Evolutionary conservation across 2,113 vertebrate genomes (phyloP).

Genomic region (Antechinus stuartii): DNA sequence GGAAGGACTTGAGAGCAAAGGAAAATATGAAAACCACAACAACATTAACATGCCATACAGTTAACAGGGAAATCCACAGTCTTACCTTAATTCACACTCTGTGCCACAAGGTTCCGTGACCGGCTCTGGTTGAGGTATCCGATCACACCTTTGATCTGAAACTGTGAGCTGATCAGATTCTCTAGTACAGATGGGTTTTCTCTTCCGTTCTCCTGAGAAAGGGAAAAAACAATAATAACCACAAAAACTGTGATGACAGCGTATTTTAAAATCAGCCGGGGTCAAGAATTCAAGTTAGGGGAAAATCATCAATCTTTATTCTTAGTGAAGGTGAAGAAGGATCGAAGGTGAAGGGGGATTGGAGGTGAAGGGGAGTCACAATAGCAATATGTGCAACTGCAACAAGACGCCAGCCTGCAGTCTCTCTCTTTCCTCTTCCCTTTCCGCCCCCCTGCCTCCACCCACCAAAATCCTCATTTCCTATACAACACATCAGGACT

Average conservation of each 20-base stretch:
- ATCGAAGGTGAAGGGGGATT: too few relatives aligned
- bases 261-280: too few relatives aligned
- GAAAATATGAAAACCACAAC: neutral
- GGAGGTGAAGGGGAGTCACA: too few relatives aligned
- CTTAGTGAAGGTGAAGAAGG: too few relatives aligned
- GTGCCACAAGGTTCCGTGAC: conserved; percentile 91
- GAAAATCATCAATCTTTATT: too few relatives aligned
- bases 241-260: neutral
- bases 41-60: neutral
- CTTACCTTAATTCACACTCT: conserved; percentile 96
- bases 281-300: too few relatives aligned
- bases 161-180: conserved; percentile 94
- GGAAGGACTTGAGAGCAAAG: neutral
- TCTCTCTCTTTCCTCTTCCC: too few relatives aligned
- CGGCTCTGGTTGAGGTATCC: conserved; percentile 87
- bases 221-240: neutral
- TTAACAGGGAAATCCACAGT: neutral
- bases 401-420: too few relatives aligned
- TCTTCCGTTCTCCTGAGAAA: conserved; percentile 90
- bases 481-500: too few relatives aligned
- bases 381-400: too few relatives aligned
- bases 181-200: conserved; percentile 92
- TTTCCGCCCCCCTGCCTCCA: too few relatives aligned
- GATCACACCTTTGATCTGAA: conserved; percentile 96
- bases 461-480: too few relatives aligned